Evolutionary conservation across 2,797 vertebrate genomes (phyloP).

Genomic region (Danio aesculapii): DNA sequence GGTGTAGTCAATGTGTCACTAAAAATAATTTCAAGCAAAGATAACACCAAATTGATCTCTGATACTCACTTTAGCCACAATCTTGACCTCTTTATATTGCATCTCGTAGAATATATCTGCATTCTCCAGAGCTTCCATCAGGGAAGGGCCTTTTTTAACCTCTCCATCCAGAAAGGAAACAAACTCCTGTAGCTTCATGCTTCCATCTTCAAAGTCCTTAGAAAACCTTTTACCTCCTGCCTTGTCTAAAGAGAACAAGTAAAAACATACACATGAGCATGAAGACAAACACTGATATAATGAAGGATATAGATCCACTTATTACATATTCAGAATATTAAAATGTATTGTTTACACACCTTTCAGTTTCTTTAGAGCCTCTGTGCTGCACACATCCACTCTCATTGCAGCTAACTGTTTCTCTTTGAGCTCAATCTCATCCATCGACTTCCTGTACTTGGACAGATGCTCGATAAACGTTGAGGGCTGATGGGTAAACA

Average conservation of each 20-base stretch:
- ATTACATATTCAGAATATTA: not conserved
- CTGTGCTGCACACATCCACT: slow-evolving; percentile 94
- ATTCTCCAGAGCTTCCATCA: slow-evolving; percentile 88
- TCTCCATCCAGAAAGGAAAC: slow-evolving; percentile 91
- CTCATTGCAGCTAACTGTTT: slow-evolving; percentile 96
- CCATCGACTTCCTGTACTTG: slow-evolving; percentile 86
- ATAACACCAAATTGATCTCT: not conserved
- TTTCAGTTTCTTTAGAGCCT: slow-evolving; percentile 94
- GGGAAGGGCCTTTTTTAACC: slow-evolving; percentile 82
- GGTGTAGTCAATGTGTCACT: not conserved
- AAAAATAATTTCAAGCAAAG: not conserved
- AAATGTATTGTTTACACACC: slow-evolving; percentile 74
- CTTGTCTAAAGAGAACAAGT: slow-evolving; percentile 82
- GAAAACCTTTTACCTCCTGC: slow-evolving; percentile 97
- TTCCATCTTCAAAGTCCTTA: slow-evolving; percentile 97
- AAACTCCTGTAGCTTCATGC: slow-evolving; percentile 93
- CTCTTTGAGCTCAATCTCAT: slow-evolving; percentile 91
- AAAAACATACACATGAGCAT: not conserved
- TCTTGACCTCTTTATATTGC: slow-evolving; percentile 98
- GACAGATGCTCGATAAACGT: slow-evolving; percentile 89
- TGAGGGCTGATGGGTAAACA: slow-evolving; percentile 79
- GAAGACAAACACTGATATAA: not conserved
- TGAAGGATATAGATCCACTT: not conserved
- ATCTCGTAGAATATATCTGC: slow-evolving; percentile 97
- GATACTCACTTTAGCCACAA: slow-evolving; percentile 95